Percentiles rank a stretch among this genome's conserved stretches.
Conservation (phyloP, 2,113 vertebrate species). For the Psilopogon haemacephalus region DNA sequence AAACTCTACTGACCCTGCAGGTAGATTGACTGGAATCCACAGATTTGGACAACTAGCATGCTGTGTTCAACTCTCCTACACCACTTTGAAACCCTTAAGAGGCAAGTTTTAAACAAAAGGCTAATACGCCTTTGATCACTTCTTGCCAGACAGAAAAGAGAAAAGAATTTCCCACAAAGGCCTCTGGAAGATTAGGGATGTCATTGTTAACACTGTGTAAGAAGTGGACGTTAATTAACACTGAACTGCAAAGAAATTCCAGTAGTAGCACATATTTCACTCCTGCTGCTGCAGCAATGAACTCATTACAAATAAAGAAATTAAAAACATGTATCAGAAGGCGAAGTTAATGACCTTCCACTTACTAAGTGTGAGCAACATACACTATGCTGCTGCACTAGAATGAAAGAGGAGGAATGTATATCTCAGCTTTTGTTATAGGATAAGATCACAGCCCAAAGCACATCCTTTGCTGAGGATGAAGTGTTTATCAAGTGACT, state of each 20-base stretch:
- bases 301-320: constrained; percentile 59
- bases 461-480: background rate
- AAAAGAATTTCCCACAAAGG: background rate
- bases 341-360: constrained; percentile 19
- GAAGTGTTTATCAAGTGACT: constrained; percentile 16
- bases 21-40: background rate
- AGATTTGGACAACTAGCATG: background rate
- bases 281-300: background rate
- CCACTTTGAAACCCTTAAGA: background rate
- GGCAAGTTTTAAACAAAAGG: background rate
- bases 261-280: constrained; percentile 44
- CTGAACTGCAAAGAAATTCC: constrained; percentile 49
- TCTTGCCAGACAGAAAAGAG: background rate
- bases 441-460: constrained; percentile 37
- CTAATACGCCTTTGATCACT: no score
- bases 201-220: constrained; percentile 7
- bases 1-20: background rate
- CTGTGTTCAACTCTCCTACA: background rate
- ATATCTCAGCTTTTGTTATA: background rate
- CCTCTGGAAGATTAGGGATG: background rate
- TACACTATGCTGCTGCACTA: background rate
- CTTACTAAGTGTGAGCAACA: background rate
- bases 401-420: background rate
- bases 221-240: constrained; percentile 62
- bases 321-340: constrained; percentile 61